These are phyloP conservation scores for Neoseiulus cucumeris DNA, from an alignment of 1,140 invertebrate genomes.

Conservation along the genomic window DNA sequence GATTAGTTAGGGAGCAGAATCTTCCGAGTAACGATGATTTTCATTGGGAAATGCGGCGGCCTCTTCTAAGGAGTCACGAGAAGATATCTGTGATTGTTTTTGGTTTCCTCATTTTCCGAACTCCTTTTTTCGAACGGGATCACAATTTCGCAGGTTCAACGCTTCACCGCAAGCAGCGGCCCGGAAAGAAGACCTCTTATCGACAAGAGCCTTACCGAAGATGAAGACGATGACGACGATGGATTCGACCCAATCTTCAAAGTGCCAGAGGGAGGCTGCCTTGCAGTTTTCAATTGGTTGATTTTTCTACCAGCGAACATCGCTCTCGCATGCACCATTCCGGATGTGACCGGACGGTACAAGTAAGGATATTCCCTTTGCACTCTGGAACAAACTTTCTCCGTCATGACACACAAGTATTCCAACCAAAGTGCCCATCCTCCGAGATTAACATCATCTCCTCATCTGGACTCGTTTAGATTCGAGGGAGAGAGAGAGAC, in stretches of 20 bases:
- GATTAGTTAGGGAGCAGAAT: no score
- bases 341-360: slow-evolving; percentile 12
- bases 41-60: no score
- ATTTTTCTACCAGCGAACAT: slow-evolving; percentile 15
- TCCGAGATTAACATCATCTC: neutral
- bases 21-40: no score
- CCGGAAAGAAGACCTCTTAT: neutral
- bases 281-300: slow-evolving; percentile 13
- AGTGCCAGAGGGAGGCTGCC: slow-evolving; percentile 7
- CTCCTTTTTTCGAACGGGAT: no score
- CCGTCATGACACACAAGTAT: neutral
- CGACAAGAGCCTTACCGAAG: neutral
- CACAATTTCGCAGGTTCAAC: neutral
- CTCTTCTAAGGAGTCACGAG: no score
- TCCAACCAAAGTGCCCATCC: neutral
- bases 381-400: neutral
- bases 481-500: neutral
- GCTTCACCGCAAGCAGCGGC: neutral
- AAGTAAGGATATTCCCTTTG: neutral
- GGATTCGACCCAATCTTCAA: slow-evolving; percentile 13
- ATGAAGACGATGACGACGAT: slow-evolving; percentile 24
- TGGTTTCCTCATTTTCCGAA: no score
- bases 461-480: neutral
- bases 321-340: slow-evolving; percentile 15
- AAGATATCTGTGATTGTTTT: no score